Base-by-base conservation (phyloP, 2,113 vertebrate genomes). In the Acanthisitta chloris region DNA sequence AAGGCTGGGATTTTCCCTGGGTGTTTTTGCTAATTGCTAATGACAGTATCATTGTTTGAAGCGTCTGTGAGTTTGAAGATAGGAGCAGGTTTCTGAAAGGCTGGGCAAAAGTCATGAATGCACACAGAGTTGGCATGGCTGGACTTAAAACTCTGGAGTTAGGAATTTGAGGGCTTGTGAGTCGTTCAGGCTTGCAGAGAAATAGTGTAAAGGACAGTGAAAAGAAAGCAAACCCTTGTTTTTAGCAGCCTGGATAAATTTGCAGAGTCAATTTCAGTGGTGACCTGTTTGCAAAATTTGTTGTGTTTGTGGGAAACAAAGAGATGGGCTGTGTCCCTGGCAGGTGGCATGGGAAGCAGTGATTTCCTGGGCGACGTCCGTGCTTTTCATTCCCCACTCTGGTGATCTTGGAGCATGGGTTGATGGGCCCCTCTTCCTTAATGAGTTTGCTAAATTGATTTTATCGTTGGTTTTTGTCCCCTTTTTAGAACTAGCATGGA, bases 391-490 rank as follows among this genome's bases (percentile, higher is more conserved):
- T 14, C 24, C 72, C 25, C 16, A 61, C 49, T 90, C 52, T 0
- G 17, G 21, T 81, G 83, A 51, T 72, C 92, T 82, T 88, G 72
- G 34, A 43, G 77, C 16, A 1, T 58, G 73, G 85, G 94, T 86
- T 79, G 93, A 83, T 69, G 77, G 80, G 54, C 45, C 59, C 20
- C 26, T 73, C 5, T 52, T 93, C 88, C 77, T 74, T 92, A 55
- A 87, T 1, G 3, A 80, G 82, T 94, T 83, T 74, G 52, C 62
- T 65, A 38, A 96, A 94, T 96, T 46, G 93, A 94, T 96, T 96
- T 91, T 82, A 40, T 94, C 78, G 12, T 83, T 62, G 59, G n/a
- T 67, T 97, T 95, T 96, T 96, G 86, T 93, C 71, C 11, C 36
- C 72, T 91, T 43, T 46, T 28, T 57, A 72, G 64, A 72, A 64